Conservation (phyloP, 2,888 invertebrate genomes). For the Pachymerium ferrugineum region DNA sequence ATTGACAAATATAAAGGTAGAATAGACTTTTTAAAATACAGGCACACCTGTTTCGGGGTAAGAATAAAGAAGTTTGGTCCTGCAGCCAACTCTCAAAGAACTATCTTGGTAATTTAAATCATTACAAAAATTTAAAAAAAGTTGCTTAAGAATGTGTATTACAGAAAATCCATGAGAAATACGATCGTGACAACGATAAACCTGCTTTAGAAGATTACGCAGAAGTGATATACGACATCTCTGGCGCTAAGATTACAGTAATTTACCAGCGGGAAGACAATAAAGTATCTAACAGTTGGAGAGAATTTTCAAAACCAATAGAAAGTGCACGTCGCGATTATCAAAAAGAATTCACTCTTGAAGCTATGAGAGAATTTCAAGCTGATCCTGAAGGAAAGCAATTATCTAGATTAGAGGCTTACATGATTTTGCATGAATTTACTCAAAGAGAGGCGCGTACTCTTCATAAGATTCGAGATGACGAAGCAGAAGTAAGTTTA, state of each 20-base stretch:
- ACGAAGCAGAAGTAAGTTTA: background rate
- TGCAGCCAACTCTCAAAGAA: background rate
- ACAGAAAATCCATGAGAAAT: constrained; percentile 40
- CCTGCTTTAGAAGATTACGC: background rate
- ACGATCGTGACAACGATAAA: background rate
- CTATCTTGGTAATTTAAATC: background rate
- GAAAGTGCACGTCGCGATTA: background rate
- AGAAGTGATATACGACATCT: constrained; percentile 7
- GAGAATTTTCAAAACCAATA: background rate
- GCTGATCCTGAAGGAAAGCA: background rate
- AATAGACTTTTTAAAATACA: constrained; percentile 22
- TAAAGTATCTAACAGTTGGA: constrained; percentile 17
- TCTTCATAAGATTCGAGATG: background rate
- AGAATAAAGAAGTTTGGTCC: constrained; percentile 27
- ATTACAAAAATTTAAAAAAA: background rate
- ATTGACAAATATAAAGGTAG: background rate
- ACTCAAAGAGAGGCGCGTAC: background rate
- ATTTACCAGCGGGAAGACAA: background rate
- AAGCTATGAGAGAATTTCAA: constrained; percentile 2
- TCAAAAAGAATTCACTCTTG: background rate
- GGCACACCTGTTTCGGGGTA: background rate
- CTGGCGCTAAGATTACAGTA: background rate
- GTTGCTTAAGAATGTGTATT: background rate
- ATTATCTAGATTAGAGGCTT: background rate
- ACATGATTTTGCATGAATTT: background rate